These are phyloP conservation scores for Eupeodes corollae DNA, from an alignment of 1,140 invertebrate genomes.

Conservation along the genomic window DNA sequence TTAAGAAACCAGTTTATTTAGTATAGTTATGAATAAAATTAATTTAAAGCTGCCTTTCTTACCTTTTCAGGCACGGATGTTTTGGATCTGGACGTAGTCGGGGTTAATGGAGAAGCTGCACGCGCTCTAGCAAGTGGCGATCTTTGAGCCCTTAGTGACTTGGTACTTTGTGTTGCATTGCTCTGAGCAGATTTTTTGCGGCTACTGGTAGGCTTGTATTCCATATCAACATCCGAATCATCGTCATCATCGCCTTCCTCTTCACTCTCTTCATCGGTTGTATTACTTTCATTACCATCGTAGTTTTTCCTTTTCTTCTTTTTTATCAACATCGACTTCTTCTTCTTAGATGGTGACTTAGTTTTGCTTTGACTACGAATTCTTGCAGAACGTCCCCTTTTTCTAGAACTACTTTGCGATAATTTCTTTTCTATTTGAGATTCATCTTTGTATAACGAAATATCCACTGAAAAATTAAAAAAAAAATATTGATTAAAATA, in stretches of 20 bases:
- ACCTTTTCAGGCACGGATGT: conserved; percentile 8
- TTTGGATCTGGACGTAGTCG: conserved; percentile 9
- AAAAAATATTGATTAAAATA: conserved; percentile 1
- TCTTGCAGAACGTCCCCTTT: background rate
- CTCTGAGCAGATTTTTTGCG: conserved; percentile 3
- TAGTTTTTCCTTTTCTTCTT: conserved; percentile 2
- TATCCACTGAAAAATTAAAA: conserved; percentile 51
- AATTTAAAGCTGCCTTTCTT: background rate
- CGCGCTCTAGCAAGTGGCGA: conserved; percentile 12
- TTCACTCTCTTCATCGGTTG: conserved; percentile 7
- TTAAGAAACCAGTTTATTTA: no score
- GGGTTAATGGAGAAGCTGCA: conserved; percentile 11
- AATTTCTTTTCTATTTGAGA: conserved; percentile 51
- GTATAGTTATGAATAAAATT: no score
- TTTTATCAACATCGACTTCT: conserved; percentile 6
- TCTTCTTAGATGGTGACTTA: conserved; percentile 7
- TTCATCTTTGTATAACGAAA: conserved; percentile 67
- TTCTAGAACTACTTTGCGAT: background rate
- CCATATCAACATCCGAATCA: conserved; percentile 5
- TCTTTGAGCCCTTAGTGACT: conserved; percentile 8
- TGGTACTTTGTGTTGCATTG: background rate
- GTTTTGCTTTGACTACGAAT: background rate
- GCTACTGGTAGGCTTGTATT: conserved; percentile 10
- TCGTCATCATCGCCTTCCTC: conserved; percentile 6
- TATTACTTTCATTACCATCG: background rate